Evolutionary conservation across 2,888 invertebrate species (phyloP).

Genomic region (Capitulum mitella): DNA sequence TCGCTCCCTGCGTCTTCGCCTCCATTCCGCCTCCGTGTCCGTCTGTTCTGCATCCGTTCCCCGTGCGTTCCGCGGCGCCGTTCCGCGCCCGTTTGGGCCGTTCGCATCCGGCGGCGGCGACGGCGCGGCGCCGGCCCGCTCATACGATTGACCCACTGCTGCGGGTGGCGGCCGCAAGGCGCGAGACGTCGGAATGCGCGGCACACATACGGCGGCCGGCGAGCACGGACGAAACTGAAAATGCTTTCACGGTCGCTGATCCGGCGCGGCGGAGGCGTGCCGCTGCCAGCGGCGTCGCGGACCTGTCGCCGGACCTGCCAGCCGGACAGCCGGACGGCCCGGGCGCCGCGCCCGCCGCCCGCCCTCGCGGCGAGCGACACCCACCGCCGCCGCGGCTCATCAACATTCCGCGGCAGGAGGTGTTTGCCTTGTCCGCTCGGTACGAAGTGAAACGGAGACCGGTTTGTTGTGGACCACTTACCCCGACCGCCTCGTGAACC

Average conservation of each 20-base stretch:
- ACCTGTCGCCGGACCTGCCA: too few relatives aligned
- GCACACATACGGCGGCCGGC: background rate
- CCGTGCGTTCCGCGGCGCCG: background rate
- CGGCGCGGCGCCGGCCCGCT: background rate
- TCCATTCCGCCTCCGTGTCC: too few relatives aligned
- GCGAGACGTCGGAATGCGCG: background rate
- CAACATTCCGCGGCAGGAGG: background rate
- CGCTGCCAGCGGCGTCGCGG: too few relatives aligned
- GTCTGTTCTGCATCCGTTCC: too few relatives aligned
- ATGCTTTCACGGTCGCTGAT: background rate
- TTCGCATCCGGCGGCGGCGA: background rate
- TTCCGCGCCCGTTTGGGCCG: background rate
- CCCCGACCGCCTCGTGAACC: background rate
- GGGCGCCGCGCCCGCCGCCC: background rate
- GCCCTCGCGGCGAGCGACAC: too few relatives aligned
- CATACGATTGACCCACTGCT: conserved; percentile 6
- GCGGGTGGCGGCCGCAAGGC: background rate
- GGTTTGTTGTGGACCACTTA: background rate
- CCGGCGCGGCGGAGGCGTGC: too few relatives aligned
- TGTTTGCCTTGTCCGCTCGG: background rate
- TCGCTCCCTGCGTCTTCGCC: too few relatives aligned
- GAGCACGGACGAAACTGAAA: background rate
- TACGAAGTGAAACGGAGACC: background rate
- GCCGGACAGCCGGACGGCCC: background rate
- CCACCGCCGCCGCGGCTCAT: too few relatives aligned